A percentile compares a stretch with the other conserved stretches of the same genome.
These are phyloP conservation scores for Pseudopleuronectes americanus DNA, from an alignment of 2,797 vertebrate species.

Conservation along the genomic window DNA sequence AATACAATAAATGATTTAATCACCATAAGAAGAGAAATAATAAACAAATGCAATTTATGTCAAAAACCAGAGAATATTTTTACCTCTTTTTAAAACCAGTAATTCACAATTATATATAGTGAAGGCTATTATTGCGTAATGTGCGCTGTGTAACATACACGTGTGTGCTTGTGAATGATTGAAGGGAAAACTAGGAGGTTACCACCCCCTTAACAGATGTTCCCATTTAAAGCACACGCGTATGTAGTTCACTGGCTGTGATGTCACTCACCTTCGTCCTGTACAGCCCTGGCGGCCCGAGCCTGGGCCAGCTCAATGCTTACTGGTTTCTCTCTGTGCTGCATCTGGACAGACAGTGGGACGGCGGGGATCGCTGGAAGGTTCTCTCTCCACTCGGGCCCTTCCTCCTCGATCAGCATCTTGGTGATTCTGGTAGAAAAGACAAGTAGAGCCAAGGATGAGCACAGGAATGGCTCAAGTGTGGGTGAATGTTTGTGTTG, in stretches of 20 bases:
- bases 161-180: not conserved
- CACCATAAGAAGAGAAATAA: not conserved
- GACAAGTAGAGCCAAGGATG: not conserved
- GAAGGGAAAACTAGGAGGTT: not conserved
- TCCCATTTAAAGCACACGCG: not conserved
- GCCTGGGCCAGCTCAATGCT: conserved; percentile 76
- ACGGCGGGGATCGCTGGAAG: conserved; percentile 91
- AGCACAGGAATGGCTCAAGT: not conserved
- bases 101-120: not conserved
- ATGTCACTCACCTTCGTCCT: conserved; percentile 61
- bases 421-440: conserved; percentile 88
- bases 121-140: not conserved
- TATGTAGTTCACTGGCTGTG: not conserved
- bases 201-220: not conserved
- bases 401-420: conserved; percentile 92
- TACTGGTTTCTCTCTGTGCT: conserved; percentile 77
- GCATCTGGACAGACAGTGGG: conserved; percentile 85
- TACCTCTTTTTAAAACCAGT: no score
- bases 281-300: conserved; percentile 71
- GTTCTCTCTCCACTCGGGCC: conserved; percentile 91
- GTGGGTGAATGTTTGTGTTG: not conserved
- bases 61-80: not conserved
- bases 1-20: no score
- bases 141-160: not conserved
- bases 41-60: not conserved